Conservation (phyloP, 2,113 vertebrate genomes). For the Corydoras maculifer region DNA sequence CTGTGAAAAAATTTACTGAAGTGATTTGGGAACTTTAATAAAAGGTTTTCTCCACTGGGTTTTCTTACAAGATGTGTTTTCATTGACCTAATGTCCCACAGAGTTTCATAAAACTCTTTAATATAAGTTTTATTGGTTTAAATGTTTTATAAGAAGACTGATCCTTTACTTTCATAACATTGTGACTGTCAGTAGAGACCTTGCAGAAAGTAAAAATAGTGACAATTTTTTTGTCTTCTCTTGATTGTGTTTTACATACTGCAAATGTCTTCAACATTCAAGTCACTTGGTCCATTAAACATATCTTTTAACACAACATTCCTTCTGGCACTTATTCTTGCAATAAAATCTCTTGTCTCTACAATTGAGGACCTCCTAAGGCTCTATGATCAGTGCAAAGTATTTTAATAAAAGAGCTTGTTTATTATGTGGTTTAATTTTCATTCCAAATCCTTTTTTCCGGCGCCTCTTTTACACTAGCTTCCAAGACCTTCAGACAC, state of each 20-base stretch:
- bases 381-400: neutral
- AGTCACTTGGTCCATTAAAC: neutral
- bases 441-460: neutral
- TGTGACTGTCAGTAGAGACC: neutral
- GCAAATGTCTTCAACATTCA: neutral
- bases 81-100: neutral
- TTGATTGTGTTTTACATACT: neutral
- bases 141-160: neutral
- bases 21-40: conserved; percentile 5
- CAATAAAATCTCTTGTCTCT: neutral
- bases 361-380: neutral
- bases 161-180: neutral
- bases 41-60: neutral
- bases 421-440: neutral
- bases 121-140: neutral
- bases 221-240: too few relatives aligned
- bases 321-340: neutral
- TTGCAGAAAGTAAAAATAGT: neutral
- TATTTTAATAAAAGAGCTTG: neutral
- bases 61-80: neutral
- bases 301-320: neutral
- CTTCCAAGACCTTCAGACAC: too few relatives aligned
- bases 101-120: neutral
- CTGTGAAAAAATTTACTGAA: neutral
- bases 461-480: neutral